Evolutionary conservation across 2,888 invertebrate species (phyloP).

Genomic region (Drosophila lacicola): DNA sequence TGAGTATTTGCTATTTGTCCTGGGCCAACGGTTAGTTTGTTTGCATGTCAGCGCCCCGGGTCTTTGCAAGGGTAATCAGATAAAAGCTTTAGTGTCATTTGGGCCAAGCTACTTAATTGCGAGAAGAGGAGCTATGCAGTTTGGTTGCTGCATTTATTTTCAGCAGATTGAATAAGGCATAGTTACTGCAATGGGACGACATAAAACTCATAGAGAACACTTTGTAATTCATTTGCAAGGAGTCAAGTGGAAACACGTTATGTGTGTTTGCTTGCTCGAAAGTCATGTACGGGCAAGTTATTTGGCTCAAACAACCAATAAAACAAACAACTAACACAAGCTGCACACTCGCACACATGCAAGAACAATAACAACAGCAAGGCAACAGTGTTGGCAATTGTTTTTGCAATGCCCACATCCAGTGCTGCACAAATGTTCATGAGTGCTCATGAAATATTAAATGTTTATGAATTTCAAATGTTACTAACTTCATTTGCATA

Average conservation of each 20-base stretch:
- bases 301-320: conserved; percentile 51
- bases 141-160: conserved; percentile 27
- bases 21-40: conserved; percentile 28
- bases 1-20: conserved; percentile 64
- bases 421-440: conserved; percentile 55
- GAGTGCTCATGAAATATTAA: conserved; percentile 68
- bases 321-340: conserved; percentile 23
- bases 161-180: conserved; percentile 35
- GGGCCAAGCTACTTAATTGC: conserved; percentile 72
- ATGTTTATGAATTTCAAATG: conserved; percentile 71
- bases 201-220: conserved; percentile 56
- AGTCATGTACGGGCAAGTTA: conserved; percentile 17
- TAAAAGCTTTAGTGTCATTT: conserved; percentile 75
- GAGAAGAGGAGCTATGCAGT: conserved; percentile 44
- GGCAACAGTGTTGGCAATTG: conserved; percentile 32
- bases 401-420: conserved; percentile 32
- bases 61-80: conserved; percentile 70
- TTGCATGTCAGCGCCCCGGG: conserved; percentile 51
- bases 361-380: conserved; percentile 22
- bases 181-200: conserved; percentile 29
- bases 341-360: conserved; percentile 12
- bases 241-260: conserved; percentile 8
- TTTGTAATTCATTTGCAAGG: conserved; percentile 57
- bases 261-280: conserved; percentile 11
- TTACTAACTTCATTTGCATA: conserved; percentile 66